A percentile compares a stretch with the other conserved stretches of the same genome.
Evolutionary conservation across 2,113 vertebrate species (phyloP).

Genomic region (Mormoops blainvillei): DNA sequence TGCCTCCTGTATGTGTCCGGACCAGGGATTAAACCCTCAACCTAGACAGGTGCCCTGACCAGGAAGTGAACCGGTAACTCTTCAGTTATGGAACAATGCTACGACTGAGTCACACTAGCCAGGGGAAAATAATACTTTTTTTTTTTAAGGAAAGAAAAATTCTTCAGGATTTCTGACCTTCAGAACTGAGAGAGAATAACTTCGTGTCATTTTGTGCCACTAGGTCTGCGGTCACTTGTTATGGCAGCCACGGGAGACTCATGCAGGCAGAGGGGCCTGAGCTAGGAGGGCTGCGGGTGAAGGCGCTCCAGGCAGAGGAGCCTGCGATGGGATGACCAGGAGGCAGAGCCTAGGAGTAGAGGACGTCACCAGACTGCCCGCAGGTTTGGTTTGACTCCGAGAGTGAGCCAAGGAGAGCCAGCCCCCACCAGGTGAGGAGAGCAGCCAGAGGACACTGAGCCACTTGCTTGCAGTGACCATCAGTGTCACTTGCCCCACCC

Average conservation of each 20-base stretch:
- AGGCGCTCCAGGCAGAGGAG: not conserved
- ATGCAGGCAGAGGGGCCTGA: not conserved
- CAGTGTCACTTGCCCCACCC: not conserved
- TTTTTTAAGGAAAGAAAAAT: no score
- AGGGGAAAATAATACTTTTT: no score
- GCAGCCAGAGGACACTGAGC: no score
- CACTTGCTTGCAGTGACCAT: not conserved
- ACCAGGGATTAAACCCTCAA: no score
- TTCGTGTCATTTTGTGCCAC: not conserved
- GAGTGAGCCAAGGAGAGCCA: not conserved
- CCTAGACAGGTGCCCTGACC: no score
- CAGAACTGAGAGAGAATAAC: not conserved
- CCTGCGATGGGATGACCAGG: accelerated
- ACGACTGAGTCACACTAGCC: no score
- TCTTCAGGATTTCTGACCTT: no score
- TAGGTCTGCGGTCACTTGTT: not conserved
- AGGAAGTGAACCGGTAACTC: no score
- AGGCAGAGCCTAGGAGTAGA: not conserved
- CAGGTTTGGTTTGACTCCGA: not conserved
- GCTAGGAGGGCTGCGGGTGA: not conserved
- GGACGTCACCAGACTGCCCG: accelerated
- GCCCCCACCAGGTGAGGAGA: not conserved
- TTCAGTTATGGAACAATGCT: no score
- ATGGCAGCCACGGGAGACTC: not conserved
- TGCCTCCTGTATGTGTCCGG: no score